Conservation (phyloP, 64 coral and sea anemone genomes). For the Montipora sp. region DNA sequence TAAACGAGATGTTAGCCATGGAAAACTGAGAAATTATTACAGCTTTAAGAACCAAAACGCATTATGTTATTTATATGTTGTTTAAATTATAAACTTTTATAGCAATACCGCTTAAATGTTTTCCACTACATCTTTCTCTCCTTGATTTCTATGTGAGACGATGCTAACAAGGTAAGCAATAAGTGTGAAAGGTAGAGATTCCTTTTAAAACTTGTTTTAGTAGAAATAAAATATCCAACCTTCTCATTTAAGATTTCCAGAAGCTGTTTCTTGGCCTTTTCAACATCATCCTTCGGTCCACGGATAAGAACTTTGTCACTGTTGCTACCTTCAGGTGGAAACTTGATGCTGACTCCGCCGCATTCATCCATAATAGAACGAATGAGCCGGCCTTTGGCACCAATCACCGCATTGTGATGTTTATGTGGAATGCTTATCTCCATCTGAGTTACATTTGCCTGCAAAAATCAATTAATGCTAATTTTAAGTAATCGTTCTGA, state of each 20-base stretch:
- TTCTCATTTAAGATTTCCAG: constrained; percentile 90
- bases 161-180: no score
- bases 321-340: constrained; percentile 91
- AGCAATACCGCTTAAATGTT: no score
- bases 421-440: constrained; percentile 89
- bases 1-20: no score
- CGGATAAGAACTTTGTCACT: constrained; percentile 92
- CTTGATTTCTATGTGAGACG: no score
- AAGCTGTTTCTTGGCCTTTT: constrained; percentile 96
- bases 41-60: no score
- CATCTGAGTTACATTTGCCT: constrained; percentile 90
- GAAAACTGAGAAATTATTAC: no score
- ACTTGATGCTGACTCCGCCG: constrained; percentile 95
- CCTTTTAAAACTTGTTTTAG: no score
- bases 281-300: constrained; percentile 97
- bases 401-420: constrained; percentile 97
- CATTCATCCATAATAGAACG: constrained; percentile 99
- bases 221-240: constrained; percentile 19
- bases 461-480: neutral
- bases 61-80: no score
- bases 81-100: no score
- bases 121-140: no score
- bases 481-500: no score
- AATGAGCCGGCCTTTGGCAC: constrained; percentile 94
- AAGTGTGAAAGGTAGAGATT: no score